These are phyloP conservation scores for Papilio dardanus DNA, from an alignment of 1,140 invertebrate genomes.

Conservation along the genomic window DNA sequence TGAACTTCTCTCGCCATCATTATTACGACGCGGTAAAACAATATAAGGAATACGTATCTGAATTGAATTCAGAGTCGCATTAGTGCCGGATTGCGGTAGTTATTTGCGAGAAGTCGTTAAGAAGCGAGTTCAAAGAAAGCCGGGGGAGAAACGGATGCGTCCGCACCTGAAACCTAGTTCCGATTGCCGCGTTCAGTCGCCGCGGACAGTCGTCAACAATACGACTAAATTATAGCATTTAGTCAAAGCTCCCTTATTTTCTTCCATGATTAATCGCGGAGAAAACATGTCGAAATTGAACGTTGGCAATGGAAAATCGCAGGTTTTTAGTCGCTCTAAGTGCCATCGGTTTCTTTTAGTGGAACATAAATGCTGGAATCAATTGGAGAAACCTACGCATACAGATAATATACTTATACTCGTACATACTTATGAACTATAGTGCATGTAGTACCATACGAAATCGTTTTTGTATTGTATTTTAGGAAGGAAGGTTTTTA, in stretches of 20 bases:
- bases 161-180: conserved; percentile 76
- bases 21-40: conserved; percentile 38
- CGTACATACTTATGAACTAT: no score
- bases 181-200: conserved; percentile 54
- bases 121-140: conserved; percentile 58
- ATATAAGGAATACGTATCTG: conserved; percentile 26
- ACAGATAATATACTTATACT: no score
- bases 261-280: conserved; percentile 72
- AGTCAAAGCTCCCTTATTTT: conserved; percentile 64
- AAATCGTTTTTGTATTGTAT: no score
- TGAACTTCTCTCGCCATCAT: conserved; percentile 7
- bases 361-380: conserved; percentile 45
- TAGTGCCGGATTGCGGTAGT: conserved; percentile 29
- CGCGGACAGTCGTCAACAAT: conserved; percentile 65
- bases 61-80: conserved; percentile 15
- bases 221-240: conserved; percentile 75
- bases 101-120: conserved; percentile 25
- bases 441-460: no score
- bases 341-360: conserved; percentile 56
- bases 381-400: conserved; percentile 58
- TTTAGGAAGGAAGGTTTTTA: no score
- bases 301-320: conserved; percentile 62
- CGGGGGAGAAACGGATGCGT: conserved; percentile 59
- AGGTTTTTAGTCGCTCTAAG: conserved; percentile 63
- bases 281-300: conserved; percentile 67